Conservation (phyloP, 2,113 vertebrate genomes). For the Steatornis caripensis region DNA sequence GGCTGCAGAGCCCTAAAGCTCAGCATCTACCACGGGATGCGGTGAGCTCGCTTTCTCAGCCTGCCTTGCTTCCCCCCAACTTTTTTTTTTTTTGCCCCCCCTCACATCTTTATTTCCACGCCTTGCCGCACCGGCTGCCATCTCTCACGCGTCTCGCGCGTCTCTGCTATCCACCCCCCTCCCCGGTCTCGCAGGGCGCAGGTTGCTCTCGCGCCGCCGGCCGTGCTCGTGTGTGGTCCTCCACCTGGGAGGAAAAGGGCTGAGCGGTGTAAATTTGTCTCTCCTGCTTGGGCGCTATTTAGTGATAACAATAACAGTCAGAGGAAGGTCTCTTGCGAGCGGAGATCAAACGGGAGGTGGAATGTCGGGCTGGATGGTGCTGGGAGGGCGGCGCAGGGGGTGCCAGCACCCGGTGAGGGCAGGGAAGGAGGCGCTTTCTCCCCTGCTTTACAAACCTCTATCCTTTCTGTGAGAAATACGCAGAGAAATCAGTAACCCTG, state of each 20-base stretch:
- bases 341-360: neutral
- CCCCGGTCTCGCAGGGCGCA: rapidly evolving
- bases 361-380: neutral
- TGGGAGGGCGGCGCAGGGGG: neutral
- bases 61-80: neutral
- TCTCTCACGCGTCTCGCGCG: neutral
- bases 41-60: neutral
- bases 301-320: neutral
- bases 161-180: neutral
- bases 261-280: neutral
- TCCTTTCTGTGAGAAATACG: neutral
- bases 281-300: neutral
- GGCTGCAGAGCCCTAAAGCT: neutral
- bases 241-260: neutral
- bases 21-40: neutral
- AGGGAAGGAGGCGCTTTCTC: neutral
- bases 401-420: neutral
- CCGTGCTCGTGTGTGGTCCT: slow-evolving; percentile 15
- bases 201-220: neutral
- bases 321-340: neutral
- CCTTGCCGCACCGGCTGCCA: neutral
- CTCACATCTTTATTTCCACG: neutral
- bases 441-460: neutral
- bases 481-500: neutral
- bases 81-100: no score